Base-by-base conservation (phyloP, 2,797 vertebrate species). In the Pipistrellus pygmaeus region DNA sequence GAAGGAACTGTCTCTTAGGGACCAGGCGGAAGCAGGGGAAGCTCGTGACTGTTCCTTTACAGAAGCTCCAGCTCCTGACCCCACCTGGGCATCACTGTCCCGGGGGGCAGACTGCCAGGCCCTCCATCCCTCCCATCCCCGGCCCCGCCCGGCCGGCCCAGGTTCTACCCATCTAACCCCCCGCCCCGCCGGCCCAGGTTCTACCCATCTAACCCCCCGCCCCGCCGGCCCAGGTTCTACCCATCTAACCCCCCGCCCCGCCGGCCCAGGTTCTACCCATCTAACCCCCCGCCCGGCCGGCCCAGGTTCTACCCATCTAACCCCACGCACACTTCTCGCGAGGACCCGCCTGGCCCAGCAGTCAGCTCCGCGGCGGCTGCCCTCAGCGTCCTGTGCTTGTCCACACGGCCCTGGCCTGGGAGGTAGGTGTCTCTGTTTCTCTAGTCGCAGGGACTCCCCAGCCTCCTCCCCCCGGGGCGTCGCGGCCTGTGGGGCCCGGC, bases 61-160 rank as follows among this genome's bases (percentile, higher is more conserved):
- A 57, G 76, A 44, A 93, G 68, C 30, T 10, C 32, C 11, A 23
- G 66, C 46, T 44, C 30, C 68, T 32, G 30, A 21, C 35, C 44
- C 21, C 0, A 4, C 21, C 44, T 18, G 6, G 20, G 76, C 77
- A 38, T 14, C 7, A 3, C 32, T 5, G 32, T 21, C 21, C 32
- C 0, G 0, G 0, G 44, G 53, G 35, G 55, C 2, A 13, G 17
- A 4, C 84, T 8, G 55, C 85, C 14, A 1, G 55, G 2, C 55
- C n/a, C 6, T 4, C 6, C 15, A 44, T 1, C 55, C n/a, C 6
- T 4, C 6, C 15, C n/a, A 6, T 5, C 35, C 44, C 44, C 44
- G 9, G 9, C 44, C 41, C 6, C 41, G 41, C 6, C 41, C 41
- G 5, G 6, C 8, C 55, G 25, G 0, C 15, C 55, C 78, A 81